Evolutionary conservation across 2,888 invertebrate species (phyloP), one percentile per base, ranked within the genome.

Genomic region (Conus canariensis): DNA sequence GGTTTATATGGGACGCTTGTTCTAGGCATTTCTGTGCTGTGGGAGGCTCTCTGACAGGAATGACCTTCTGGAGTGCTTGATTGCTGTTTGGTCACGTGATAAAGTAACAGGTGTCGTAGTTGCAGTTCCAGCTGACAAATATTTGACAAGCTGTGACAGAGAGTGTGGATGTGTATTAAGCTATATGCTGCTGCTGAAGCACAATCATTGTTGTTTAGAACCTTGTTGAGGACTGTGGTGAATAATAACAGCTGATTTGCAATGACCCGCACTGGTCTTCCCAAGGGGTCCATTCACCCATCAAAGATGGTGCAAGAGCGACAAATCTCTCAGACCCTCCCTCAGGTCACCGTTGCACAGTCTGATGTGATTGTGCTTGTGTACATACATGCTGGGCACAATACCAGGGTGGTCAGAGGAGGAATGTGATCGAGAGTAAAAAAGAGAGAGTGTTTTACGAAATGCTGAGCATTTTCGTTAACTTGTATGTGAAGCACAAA

Each of bases 1-100:
- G 30, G 91, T 95, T 2, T 95, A 94, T 88, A 91, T 95, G 70
- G 95, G 95, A 10, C 91, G 95, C 16, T 90, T 94, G 45, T 85
- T 85, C 30, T 89, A 74, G 60, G 12, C 30, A 16, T 6, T 10
- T 25, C 25, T 22, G 16, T 64, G 64, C 10, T 16, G 16, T 64
- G 64, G 64, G 19, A 5, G n/a, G 12, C 19, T 70, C 70, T 70
- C 19, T 70, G 70, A 70, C 16, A 22, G 22, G 10, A 16, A 64
- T 64, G 16, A 64, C 45, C 45, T 45, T 45, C 45, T 16, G 60
- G 19, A 70, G 22, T 70, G 70, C 70, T 70, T 8, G 16, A 1
- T 70, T 70, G 60, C 10, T 16, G 60, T 16, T 70, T 22, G 22
- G 19, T 70, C 70, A 70, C 14, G 70, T 70, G 70, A 70, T 70